These are phyloP conservation scores for Seriola quinqueradiata DNA, from an alignment of 2,113 vertebrate genomes.

Conservation along the genomic window DNA sequence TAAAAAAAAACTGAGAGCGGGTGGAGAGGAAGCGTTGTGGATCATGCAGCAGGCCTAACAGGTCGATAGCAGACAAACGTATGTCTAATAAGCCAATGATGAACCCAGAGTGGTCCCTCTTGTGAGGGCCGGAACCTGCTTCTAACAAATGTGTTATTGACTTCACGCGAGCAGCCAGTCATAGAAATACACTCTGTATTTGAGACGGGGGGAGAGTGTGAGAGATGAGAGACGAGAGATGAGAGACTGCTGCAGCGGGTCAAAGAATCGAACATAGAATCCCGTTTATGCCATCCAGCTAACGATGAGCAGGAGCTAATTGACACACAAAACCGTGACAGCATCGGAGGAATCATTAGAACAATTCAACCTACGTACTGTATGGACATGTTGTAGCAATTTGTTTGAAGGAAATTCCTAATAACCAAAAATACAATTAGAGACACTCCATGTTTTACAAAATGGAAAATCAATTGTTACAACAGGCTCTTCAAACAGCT, in stretches of 20 bases:
- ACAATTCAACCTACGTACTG: conserved; percentile 24
- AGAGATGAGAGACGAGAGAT: conserved; percentile 46
- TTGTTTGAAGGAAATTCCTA: conserved; percentile 5
- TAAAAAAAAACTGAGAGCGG: conserved; percentile 23
- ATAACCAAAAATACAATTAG: conserved; percentile 39
- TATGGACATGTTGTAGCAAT: conserved; percentile 19
- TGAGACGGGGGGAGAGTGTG: conserved; percentile 29
- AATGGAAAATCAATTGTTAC: conserved; percentile 63
- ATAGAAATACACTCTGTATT: conserved; percentile 44
- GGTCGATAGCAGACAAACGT: conserved; percentile 80
- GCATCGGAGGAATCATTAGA: conserved; percentile 38
- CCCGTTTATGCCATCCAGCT: conserved; percentile 49
- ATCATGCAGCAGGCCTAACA: conserved; percentile 56
- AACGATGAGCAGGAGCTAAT: conserved; percentile 52
- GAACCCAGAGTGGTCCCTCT: conserved; percentile 70
- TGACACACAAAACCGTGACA: conserved; percentile 59
- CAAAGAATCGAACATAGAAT: conserved; percentile 66
- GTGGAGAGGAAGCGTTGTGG: conserved; percentile 54
- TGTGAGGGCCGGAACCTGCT: conserved; percentile 46
- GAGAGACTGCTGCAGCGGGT: conserved; percentile 43
- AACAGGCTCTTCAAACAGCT: conserved; percentile 27
- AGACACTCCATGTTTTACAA: conserved; percentile 43
- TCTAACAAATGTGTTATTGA: conserved; percentile 78
- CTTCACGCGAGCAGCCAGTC: conserved; percentile 61
- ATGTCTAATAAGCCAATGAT: conserved; percentile 80